Percentiles rank a stretch among this genome's conserved stretches.
These are phyloP conservation scores for Apoda limacodes DNA, from an alignment of 2,888 invertebrate species.

Conservation along the genomic window DNA sequence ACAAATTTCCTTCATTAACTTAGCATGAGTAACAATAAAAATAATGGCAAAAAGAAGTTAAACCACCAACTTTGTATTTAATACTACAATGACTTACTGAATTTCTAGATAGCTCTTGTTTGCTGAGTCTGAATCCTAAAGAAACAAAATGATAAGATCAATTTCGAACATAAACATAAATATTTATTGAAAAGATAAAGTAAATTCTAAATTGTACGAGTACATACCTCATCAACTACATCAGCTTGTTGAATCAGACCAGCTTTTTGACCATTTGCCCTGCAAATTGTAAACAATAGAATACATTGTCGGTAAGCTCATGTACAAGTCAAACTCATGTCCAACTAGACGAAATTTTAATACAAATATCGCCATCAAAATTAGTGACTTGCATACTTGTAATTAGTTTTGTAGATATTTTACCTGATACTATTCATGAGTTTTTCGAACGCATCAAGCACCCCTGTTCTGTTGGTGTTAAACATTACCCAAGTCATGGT, in stretches of 20 bases:
- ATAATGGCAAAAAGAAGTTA: too few relatives aligned
- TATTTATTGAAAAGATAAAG: too few relatives aligned
- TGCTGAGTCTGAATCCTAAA: conserved; percentile 29
- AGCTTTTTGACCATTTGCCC: conserved; percentile 30
- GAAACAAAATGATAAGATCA: too few relatives aligned
- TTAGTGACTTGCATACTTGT: too few relatives aligned
- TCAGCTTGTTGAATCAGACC: conserved; percentile 26
- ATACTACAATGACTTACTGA: conserved; percentile 35
- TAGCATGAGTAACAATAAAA: too few relatives aligned
- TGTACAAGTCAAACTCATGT: too few relatives aligned
- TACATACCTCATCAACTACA: conserved; percentile 25
- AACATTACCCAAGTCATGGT: conserved; percentile 46
- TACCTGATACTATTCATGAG: conserved; percentile 38
- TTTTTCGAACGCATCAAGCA: conserved; percentile 39
- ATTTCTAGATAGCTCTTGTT: conserved; percentile 38
- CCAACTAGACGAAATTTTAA: too few relatives aligned
- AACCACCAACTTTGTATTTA: too few relatives aligned
- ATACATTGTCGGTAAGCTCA: too few relatives aligned
- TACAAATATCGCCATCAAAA: too few relatives aligned
- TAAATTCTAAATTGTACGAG: background rate
- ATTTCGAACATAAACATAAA: too few relatives aligned
- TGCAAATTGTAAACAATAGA: conserved; percentile 15
- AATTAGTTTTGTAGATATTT: conserved; percentile 9
- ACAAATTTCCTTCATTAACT: too few relatives aligned
- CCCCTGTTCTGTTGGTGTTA: conserved; percentile 28